Conservation (phyloP, 2,888 invertebrate species). For the Brachynemurus nebulosus region DNA sequence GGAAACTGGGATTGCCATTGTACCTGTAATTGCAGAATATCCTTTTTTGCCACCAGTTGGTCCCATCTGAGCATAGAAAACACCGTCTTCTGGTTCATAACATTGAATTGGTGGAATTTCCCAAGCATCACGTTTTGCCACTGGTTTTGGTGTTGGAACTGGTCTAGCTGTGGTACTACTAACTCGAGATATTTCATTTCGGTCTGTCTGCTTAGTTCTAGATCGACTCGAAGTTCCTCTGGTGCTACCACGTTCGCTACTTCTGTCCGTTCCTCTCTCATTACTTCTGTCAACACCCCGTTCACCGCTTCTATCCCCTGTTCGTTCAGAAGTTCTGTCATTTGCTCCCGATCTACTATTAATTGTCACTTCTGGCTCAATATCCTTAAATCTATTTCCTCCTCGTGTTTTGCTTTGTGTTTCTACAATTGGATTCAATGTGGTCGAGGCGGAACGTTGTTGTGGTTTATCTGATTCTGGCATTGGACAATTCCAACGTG, state of each 20-base stretch:
- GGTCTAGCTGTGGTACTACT: slow-evolving; percentile 23
- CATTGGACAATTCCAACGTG: slow-evolving; percentile 86
- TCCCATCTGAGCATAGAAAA: slow-evolving; percentile 87
- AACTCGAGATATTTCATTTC: background rate
- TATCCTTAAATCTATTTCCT: slow-evolving; percentile 8
- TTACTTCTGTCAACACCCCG: slow-evolving; percentile 10
- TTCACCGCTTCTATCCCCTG: slow-evolving; percentile 16
- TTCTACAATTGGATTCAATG: background rate
- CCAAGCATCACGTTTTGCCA: slow-evolving; percentile 52
- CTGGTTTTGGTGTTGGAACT: slow-evolving; percentile 47
- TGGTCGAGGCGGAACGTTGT: slow-evolving; percentile 16
- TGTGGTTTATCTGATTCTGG: slow-evolving; percentile 49
- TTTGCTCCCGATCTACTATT: slow-evolving; percentile 11
- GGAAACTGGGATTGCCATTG: slow-evolving; percentile 10
- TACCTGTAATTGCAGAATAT: slow-evolving; percentile 78
- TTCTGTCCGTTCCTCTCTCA: background rate
- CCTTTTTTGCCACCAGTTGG: slow-evolving; percentile 84
- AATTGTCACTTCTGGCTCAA: slow-evolving; percentile 8
- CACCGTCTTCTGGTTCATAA: slow-evolving; percentile 78
- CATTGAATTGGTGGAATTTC: slow-evolving; percentile 81
- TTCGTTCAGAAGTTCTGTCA: slow-evolving; percentile 11
- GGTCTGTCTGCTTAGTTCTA: too few species aligned
- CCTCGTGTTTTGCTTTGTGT: slow-evolving; percentile 10
- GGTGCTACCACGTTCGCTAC: background rate
- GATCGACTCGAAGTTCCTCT: background rate